Base-by-base conservation (phyloP, 1,140 invertebrate genomes). In the Platorchestia sp. region DNA sequence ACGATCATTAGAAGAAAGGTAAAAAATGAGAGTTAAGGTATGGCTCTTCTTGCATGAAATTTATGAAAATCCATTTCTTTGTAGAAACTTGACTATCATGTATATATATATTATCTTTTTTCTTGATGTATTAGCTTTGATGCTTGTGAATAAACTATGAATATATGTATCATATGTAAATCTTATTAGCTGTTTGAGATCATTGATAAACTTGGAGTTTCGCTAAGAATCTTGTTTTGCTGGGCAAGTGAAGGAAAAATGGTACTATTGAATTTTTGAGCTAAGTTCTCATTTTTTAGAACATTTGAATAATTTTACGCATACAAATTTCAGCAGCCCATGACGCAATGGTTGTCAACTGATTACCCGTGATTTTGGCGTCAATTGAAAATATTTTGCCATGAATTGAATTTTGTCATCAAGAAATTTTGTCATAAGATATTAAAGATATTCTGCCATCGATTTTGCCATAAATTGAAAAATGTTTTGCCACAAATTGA, bases 1-100 rank as follows among this genome's bases (percentile, higher is more conserved):
- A 93, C 43, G 45, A 93, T 93, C 10, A 93, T 93, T 93, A 7
- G 45, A 93, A 44, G 91, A 47, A 93, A 93, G 40, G 19, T 93
- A 14, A 44, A 44, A 10, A 41, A 89, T 41, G 41, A 44, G 43
- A 89, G 87, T 44, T 89, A 89, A 89, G 27, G 3, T 36, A 22
- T 75, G 59, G 1, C 36, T 75, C n/a, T 27, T 75, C 27, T 75
- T 14, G 1, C 27, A 10, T 10, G 59, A 3, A 36, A 19, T 75
- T 36, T 10, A 75, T 22, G 27, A 19, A 75, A 22, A 75, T 27
- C 14, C 59, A 10, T 10, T 27, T 75, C 47, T 75, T 19, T 75
- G 59, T 75, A 75, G 59, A 75, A 36, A 75, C 27, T 75, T 3
- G 36, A 75, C 59, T 75, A 75, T 75, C 59, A 75, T 75, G 59